phyloP scores from a whole-genome alignment of 1,140 invertebrate genomes.

The Aphelinus atriplicis region DNA sequence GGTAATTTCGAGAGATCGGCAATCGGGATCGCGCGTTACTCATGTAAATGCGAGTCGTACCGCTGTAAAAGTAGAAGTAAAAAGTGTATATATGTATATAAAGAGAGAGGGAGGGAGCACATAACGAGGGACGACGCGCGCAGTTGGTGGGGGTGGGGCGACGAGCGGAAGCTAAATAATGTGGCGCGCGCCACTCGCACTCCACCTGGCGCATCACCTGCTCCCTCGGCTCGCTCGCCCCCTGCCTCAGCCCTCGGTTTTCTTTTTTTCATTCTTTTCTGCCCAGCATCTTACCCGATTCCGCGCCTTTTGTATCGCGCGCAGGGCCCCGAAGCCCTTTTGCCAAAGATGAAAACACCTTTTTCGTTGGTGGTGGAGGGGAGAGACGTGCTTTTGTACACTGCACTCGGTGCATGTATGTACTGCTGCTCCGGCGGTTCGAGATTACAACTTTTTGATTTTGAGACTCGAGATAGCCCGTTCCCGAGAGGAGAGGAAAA shows the following conservation, averaged over 20 bases:
- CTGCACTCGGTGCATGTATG: background rate
- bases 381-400: conserved; percentile 3
- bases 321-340: conserved; percentile 1
- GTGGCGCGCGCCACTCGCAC: conserved; percentile 61
- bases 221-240: conserved; percentile 60
- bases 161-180: conserved; percentile 36
- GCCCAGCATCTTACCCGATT: conserved; percentile 35
- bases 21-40: conserved; percentile 36
- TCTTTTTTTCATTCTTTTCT: conserved; percentile 39
- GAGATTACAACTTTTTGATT: conserved; percentile 21
- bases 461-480: background rate
- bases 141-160: background rate
- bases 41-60: conserved; percentile 34
- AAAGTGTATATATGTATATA: background rate
- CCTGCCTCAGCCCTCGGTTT: conserved; percentile 46
- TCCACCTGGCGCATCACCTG: conserved; percentile 67
- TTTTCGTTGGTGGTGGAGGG: background rate
- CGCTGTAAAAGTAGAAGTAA: background rate
- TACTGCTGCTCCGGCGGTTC: background rate
- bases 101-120: conserved; percentile 49
- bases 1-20: too few relatives aligned
- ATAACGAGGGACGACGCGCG: conserved; percentile 52
- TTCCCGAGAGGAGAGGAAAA: background rate
- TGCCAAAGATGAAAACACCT: background rate
- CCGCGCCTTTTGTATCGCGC: conserved; percentile 27